A percentile compares a stretch with the other conserved stretches of the same genome.
phyloP scores from a whole-genome alignment of 2,888 invertebrate genomes.

The Pheosia gnoma region DNA sequence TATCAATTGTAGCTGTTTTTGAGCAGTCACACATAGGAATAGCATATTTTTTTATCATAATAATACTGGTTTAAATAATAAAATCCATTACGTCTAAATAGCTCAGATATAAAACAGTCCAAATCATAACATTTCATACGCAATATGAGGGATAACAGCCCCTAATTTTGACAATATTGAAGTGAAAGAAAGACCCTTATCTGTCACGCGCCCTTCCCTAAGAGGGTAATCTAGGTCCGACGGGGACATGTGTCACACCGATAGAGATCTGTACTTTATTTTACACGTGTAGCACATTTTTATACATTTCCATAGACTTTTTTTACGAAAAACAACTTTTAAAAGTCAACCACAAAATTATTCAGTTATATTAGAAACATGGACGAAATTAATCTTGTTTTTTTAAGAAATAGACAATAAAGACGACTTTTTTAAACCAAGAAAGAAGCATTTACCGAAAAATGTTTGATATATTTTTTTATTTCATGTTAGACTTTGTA shows the following conservation, averaged over 20 bases:
- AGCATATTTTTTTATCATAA: too few species aligned
- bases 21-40: too few species aligned
- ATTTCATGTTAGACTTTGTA: too few species aligned
- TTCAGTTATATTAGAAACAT: too few species aligned
- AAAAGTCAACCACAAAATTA: neutral
- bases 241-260: conserved; percentile 4
- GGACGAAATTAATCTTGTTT: too few species aligned
- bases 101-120: neutral
- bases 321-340: neutral
- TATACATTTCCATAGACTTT: neutral
- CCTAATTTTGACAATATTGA: conserved; percentile 9
- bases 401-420: too few species aligned
- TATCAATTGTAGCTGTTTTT: neutral
- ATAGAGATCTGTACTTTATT: neutral
- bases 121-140: conserved; percentile 4
- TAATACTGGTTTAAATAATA: neutral
- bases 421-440: too few species aligned
- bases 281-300: neutral
- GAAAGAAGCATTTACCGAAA: too few species aligned
- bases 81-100: neutral
- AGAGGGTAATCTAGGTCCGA: conserved; percentile 5
- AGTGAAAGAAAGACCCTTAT: conserved; percentile 10
- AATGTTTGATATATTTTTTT: too few species aligned
- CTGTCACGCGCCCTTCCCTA: conserved; percentile 2
- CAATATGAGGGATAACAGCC: conserved; percentile 8